These are phyloP conservation scores for Crenichthys baileyi DNA, from an alignment of 2,797 vertebrate genomes.

Conservation along the genomic window DNA sequence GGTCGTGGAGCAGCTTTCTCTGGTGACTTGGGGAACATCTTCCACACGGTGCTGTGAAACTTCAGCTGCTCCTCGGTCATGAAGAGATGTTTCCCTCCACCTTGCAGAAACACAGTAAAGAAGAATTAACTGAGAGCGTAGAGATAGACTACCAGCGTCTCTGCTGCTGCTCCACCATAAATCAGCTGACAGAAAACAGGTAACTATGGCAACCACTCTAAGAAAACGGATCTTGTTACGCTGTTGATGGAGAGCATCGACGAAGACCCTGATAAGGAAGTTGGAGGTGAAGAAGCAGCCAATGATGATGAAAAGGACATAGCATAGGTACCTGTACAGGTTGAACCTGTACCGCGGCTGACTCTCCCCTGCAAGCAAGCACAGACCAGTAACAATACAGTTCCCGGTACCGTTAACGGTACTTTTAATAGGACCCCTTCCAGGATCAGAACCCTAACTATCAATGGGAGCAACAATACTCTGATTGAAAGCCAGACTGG, in stretches of 20 bases:
- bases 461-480: no score
- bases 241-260: conserved; percentile 97
- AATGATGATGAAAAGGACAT: conserved; percentile 96
- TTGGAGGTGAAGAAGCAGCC: conserved; percentile 96
- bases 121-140: not conserved
- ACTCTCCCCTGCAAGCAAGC: conserved; percentile 68
- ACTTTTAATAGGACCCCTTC: not conserved
- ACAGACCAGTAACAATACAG: not conserved
- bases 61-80: conserved; percentile 99
- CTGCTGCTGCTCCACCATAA: not conserved
- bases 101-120: conserved; percentile 71
- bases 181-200: not conserved
- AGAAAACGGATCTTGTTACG: conserved; percentile 93
- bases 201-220: not conserved
- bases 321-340: conserved; percentile 95
- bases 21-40: conserved; percentile 93
- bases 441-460: no score
- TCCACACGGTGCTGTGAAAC: conserved; percentile 97
- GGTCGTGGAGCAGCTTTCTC: conserved; percentile 95
- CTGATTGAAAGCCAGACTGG: not conserved
- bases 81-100: conserved; percentile 95
- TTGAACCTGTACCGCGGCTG: conserved; percentile 90
- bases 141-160: not conserved
- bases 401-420: not conserved
- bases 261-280: conserved; percentile 95